Conservation (phyloP, 2,113 vertebrate species). For the Halcyon senegalensis region DNA sequence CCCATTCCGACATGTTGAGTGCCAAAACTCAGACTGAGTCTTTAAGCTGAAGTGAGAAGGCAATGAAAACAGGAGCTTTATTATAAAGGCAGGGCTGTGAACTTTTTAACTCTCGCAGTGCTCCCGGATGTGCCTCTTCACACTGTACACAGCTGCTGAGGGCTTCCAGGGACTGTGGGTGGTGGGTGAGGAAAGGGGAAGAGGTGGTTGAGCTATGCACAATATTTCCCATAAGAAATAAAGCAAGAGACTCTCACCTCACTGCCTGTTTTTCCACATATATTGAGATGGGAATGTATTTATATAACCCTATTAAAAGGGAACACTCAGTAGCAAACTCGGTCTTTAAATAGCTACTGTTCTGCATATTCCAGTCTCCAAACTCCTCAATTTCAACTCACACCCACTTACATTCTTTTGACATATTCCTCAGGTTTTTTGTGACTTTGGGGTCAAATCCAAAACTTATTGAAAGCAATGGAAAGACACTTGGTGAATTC, state of each 20-base stretch:
- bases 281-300: slow-evolving; percentile 63
- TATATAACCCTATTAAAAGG: slow-evolving; percentile 74
- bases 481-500: slow-evolving; percentile 58
- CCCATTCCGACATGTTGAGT: slow-evolving; percentile 22
- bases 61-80: slow-evolving; percentile 54
- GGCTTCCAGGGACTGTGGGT: slow-evolving; percentile 58
- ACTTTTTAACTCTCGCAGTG: neutral
- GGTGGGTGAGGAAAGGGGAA: slow-evolving; percentile 59
- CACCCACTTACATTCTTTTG: slow-evolving; percentile 73
- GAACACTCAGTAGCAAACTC: slow-evolving; percentile 42
- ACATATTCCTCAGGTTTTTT: slow-evolving; percentile 58
- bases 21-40: slow-evolving; percentile 25
- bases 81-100: slow-evolving; percentile 49
- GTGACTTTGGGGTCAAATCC: slow-evolving; percentile 45
- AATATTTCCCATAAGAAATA: slow-evolving; percentile 71
- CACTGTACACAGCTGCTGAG: slow-evolving; percentile 37
- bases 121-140: slow-evolving; percentile 36
- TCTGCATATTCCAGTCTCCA: slow-evolving; percentile 53
- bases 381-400: slow-evolving; percentile 68
- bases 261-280: slow-evolving; percentile 72
- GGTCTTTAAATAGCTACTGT: slow-evolving; percentile 72
- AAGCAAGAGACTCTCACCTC: slow-evolving; percentile 68
- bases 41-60: slow-evolving; percentile 12
- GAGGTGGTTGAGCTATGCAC: slow-evolving; percentile 58
- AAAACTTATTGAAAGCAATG: slow-evolving; percentile 53